Base-by-base conservation (phyloP, 1,140 invertebrate genomes). In the Drosophila mayri region DNA sequence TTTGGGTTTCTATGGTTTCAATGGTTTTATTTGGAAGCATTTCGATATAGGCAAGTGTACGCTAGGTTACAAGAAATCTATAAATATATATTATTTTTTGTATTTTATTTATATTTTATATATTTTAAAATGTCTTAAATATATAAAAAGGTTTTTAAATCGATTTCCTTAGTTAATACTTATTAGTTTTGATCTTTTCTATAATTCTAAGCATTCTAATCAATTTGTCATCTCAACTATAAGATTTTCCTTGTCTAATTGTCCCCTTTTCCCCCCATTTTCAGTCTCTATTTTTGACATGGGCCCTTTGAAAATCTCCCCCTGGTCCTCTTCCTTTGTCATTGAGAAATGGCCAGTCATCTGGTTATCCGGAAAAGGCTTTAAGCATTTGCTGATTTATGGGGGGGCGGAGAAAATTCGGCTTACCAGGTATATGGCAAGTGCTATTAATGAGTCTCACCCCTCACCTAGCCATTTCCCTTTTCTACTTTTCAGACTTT, bases 311-410 rank as follows among this genome's bases (percentile, higher is more conserved):
- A 32, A 71, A 70, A 59, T 62, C 30, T 30, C 32, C 14, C 0
- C 20, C 18, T 3, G 3, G 25, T 25, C 25, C 25, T 40, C 43
- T 18, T 46, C 46, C 49, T 76, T 66, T 76, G 55, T 77, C 54
- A 66, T 77, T 78, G 63, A 78, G 65, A 77, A 55, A 63, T 77
- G 67, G 55, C 49, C 54, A 47, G 40, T 66, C 74, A 60, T 68
- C 41, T 41, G 74, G 74, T 76, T 77, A 77, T 77, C 74, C 74
- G 59, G 65, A 57, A 76, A 83, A 88, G 84, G 80, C 84, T 83
- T 88, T 73, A 88, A 88, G 80, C 63, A 87, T 83, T 88, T 83
- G 59, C 81, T 88, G 73, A 77, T 77, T 68, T 67, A 77, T 54
- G 57, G 70, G 35, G 11, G 37, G 9, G 14, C 8, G 46, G 22